These are phyloP conservation scores for Cricetomys ansorgei DNA, from an alignment of 2,113 vertebrate species.

Conservation along the genomic window DNA sequence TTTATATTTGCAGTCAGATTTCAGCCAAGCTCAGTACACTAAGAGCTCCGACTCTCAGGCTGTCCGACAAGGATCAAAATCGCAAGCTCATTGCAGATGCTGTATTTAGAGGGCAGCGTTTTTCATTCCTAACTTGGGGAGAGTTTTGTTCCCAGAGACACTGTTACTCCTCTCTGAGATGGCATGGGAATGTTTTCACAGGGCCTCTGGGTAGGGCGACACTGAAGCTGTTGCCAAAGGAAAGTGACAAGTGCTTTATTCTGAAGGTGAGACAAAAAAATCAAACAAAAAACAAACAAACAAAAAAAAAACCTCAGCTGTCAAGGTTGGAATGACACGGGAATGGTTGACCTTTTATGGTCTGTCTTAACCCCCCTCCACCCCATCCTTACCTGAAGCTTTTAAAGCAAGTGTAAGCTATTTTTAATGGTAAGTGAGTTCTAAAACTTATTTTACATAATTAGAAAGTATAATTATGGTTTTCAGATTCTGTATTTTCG, in stretches of 20 bases:
- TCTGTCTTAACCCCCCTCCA: neutral
- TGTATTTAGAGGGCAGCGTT: constrained; percentile 59
- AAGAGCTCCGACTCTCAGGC: constrained; percentile 26
- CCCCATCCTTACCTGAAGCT: neutral
- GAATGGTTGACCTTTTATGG: neutral
- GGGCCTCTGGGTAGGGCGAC: neutral
- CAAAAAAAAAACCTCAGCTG: no score
- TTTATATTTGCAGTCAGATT: constrained; percentile 79
- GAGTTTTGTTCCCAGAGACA: neutral
- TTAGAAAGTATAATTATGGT: neutral
- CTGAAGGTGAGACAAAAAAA: constrained; percentile 8
- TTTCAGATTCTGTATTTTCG: neutral
- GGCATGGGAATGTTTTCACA: neutral
- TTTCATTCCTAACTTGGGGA: constrained; percentile 52
- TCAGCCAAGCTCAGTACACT: constrained; percentile 40
- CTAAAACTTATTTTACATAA: neutral
- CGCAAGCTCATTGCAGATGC: constrained; percentile 60
- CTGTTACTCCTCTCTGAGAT: constrained; percentile 5
- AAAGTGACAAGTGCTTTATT: constrained; percentile 2
- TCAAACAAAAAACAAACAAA: no score
- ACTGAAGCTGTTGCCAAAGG: neutral
- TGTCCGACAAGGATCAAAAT: constrained; percentile 64
- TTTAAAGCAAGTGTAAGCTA: neutral
- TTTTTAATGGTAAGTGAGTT: neutral
- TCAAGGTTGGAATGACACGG: neutral